A percentile compares a stretch with the other conserved stretches of the same genome.
Evolutionary conservation across 2,113 vertebrate species (phyloP).

Genomic region (Mobula birostris): DNA sequence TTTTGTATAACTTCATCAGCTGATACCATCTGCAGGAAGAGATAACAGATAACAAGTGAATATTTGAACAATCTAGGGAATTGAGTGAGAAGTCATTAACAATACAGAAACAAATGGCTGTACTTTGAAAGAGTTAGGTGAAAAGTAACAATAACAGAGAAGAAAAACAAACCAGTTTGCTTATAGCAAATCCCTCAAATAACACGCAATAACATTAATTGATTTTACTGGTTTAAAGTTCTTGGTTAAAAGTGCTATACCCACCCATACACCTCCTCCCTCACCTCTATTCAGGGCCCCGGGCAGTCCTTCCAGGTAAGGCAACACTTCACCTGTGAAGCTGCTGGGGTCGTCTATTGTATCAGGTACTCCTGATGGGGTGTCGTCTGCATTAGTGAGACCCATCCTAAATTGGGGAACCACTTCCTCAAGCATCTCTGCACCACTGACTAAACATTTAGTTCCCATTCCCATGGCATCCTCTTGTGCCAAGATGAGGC

Average conservation of each 20-base stretch:
- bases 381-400: no score
- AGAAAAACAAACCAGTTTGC: not conserved
- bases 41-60: not conserved
- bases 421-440: no score
- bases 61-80: not conserved
- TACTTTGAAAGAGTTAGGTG: not conserved
- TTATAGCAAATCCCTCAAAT: not conserved
- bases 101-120: not conserved
- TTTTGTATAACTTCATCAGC: slow-evolving; percentile 69
- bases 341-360: no score
- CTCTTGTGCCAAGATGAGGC: no score
- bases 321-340: no score
- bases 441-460: no score
- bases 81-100: not conserved
- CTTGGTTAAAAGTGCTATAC: not conserved
- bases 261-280: no score
- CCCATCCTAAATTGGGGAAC: no score
- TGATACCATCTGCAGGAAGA: slow-evolving; percentile 56
- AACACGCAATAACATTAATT: not conserved
- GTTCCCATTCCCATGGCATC: no score
- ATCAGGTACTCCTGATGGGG: no score
- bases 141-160: not conserved
- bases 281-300: no score
- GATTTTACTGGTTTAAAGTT: not conserved
- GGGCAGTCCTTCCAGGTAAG: no score